Evolutionary conservation across 2,888 invertebrate species (phyloP), one percentile per base, ranked within the genome.

Genomic region (Orchesella flavescens): DNA sequence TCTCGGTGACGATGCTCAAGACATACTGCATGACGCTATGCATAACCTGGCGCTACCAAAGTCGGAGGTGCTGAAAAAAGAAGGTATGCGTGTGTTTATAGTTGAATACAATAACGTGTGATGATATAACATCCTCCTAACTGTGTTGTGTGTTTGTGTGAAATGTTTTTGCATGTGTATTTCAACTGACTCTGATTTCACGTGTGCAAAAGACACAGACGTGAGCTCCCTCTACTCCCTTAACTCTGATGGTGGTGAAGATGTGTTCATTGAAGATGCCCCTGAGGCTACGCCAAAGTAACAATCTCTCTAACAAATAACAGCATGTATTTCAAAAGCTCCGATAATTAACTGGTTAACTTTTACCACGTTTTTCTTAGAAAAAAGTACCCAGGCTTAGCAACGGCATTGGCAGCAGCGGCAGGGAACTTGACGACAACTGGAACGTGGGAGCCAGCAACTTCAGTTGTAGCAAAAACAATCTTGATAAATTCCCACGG

Each of bases 141-240:
- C 23, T 23, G 61, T 61, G 17, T 55, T 7, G 55, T 55, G 55
- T 55, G 55, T 10, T 46, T 46, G 46, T 46, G 55, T 55, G 55
- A 10, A 15, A 5, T 55, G 55, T 15, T 15, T 13, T 55, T 10
- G 46, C 46, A 46, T 57, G 19, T 10, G 2, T 21, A 43, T 21
- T 53, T 15, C 24, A 24, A 65, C 24, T 24, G 69, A 43, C 23
- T 57, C 13, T 17, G 1, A 71, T 61, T 66, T n/a, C 7, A 74
- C 63, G 34, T 49, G 49, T 49, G 49, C 49, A 7, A 66, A 72
- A 87, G 88, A 88, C 72, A 92, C 92, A 53, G 92, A 92, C 88
- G 90, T 92, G 82, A 92, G 91, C 86, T 91, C 92, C 61, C 90
- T 92, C 88, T 91, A 91, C 89, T 92, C 92, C 79, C 89, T 91